Percentiles rank a stretch among this genome's conserved stretches.
phyloP scores from a whole-genome alignment of 64 coral and sea anemone species.

The Astreopora myriophthalma region DNA sequence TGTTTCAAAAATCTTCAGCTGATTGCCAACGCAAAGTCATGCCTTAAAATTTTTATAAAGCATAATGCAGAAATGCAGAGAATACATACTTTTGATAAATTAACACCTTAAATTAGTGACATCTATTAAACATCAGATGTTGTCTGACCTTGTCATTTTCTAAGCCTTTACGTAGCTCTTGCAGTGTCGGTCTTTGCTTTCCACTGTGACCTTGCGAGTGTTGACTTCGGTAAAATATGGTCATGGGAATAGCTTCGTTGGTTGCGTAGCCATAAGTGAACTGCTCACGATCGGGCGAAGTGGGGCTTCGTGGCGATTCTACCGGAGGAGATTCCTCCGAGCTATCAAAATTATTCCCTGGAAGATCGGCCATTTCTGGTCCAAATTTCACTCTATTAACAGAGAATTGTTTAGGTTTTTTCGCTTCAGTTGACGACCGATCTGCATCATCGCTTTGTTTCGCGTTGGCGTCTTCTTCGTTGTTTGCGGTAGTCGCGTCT shows the following conservation, averaged over 20 bases:
- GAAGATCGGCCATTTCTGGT: background rate
- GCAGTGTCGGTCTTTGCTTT: conserved; percentile 76
- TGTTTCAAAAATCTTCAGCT: too few species aligned
- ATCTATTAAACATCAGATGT: background rate
- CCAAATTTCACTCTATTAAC: background rate
- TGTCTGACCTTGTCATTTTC: conserved; percentile 62
- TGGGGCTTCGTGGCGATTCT: background rate
- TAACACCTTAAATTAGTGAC: too few species aligned
- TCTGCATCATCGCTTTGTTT: background rate
- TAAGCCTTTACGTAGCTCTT: conserved; percentile 84
- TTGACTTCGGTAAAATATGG: conserved; percentile 89
- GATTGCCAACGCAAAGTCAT: too few species aligned
- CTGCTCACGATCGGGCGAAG: background rate
- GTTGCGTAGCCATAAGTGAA: conserved; percentile 62
- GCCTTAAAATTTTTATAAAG: too few species aligned
- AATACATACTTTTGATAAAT: too few species aligned
- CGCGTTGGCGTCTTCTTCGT: background rate
- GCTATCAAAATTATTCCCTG: background rate
- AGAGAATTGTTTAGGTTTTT: background rate
- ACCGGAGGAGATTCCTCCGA: background rate
- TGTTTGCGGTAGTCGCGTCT: background rate
- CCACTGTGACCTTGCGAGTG: conserved; percentile 55
- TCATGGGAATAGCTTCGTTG: conserved; percentile 90
- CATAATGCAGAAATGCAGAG: too few species aligned
- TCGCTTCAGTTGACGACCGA: background rate